Conservation (phyloP, 2,888 invertebrate genomes). For the Lasioglossum pauxillum region DNA sequence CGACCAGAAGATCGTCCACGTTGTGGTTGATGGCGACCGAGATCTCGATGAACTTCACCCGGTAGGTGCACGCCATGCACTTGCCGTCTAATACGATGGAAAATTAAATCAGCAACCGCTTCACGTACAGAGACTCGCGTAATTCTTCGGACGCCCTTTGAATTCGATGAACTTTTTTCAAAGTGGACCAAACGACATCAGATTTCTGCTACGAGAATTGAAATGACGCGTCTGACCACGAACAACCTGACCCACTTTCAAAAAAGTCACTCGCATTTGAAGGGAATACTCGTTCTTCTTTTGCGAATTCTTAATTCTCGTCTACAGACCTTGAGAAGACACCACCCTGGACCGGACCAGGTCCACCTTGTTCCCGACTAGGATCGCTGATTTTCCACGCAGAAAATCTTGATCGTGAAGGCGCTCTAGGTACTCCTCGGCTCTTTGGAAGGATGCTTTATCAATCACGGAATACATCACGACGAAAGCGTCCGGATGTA, state of each 20-base stretch:
- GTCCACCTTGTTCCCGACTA: conserved; percentile 97
- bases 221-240: neutral
- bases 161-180: neutral
- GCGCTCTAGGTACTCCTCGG: conserved; percentile 91
- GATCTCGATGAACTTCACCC: conserved; percentile 97
- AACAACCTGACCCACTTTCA: neutral
- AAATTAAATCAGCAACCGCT: conserved; percentile 26
- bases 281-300: neutral
- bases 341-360: conserved; percentile 95
- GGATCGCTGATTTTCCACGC: conserved; percentile 91
- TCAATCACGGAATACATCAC: conserved; percentile 96
- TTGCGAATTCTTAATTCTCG: neutral
- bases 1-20: conserved; percentile 97
- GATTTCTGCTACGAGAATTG: neutral
- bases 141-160: neutral
- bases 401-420: conserved; percentile 92
- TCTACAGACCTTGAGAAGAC: conserved; percentile 92
- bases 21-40: conserved; percentile 99
- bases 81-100: conserved; percentile 91
- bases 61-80: conserved; percentile 95
- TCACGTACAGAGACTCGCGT: neutral
- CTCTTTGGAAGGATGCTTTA: conserved; percentile 93
- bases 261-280: neutral
- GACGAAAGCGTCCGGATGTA: conserved; percentile 93
- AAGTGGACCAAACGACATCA: neutral